Evolutionary conservation across 2,113 vertebrate species (phyloP).

Genomic region (Lophochroa leadbeateri): DNA sequence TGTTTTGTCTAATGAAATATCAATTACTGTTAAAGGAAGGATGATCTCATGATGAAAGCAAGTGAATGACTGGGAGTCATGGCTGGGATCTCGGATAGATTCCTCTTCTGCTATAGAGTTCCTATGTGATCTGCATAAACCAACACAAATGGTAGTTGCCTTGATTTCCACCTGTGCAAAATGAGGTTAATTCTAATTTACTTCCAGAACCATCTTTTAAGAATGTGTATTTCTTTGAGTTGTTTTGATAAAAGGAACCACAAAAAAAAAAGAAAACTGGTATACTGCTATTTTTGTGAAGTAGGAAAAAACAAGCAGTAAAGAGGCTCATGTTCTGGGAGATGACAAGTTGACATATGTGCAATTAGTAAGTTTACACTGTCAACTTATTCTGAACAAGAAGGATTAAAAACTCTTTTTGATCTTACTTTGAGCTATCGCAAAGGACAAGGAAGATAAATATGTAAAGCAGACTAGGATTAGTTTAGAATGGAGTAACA

Average conservation of each 20-base stretch:
- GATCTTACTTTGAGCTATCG: slow-evolving; percentile 10
- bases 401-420: slow-evolving; percentile 36
- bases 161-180: neutral
- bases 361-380: slow-evolving; percentile 34
- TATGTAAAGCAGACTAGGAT: slow-evolving; percentile 15
- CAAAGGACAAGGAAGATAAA: slow-evolving; percentile 1
- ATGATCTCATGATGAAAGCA: slow-evolving; percentile 53
- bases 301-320: neutral
- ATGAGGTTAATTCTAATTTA: neutral
- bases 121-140: neutral
- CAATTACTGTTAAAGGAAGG: slow-evolving; percentile 16
- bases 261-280: neutral
- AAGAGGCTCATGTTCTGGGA: neutral
- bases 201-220: neutral
- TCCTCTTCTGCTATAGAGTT: neutral
- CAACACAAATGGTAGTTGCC: neutral
- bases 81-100: neutral
- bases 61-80: neutral
- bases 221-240: neutral
- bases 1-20: slow-evolving; percentile 45
- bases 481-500: neutral
- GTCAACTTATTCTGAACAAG: slow-evolving; percentile 13
- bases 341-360: neutral
- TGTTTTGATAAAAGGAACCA: neutral
- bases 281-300: neutral